Base-by-base conservation (phyloP, 2,888 invertebrate species). In the Desoria tigrina region DNA sequence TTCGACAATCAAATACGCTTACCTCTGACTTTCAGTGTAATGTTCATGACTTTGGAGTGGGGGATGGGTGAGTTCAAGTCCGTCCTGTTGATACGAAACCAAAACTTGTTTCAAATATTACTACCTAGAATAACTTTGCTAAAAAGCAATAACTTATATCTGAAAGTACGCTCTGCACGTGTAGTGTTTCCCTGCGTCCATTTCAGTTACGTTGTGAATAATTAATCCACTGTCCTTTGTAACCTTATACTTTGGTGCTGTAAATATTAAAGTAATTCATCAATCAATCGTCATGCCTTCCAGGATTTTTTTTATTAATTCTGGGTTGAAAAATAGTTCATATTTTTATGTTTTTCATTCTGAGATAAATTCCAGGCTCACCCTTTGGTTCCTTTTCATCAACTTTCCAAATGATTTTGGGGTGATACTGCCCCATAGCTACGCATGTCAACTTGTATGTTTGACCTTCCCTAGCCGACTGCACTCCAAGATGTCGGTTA, bases 21-120 rank as follows among this genome's bases (percentile, higher is more conserved):
- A 76, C 76, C 74, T 65, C 69, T 72, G 37, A 76, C 76, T 72
- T 73, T 74, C 54, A 76, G 62, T 7, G 71, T 68, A 50, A 76
- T 76, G 55, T 72, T 74, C 72, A 74, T 72, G 24, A 65, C 39
- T 57, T 74, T 74, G 42, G 72, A 63, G 60, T 74, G 74, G 1
- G 76, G 76, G 39, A 74, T 68, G 16, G 74, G 74, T 7, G 73
- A 69, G 42, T 68, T 71, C 63, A 74, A 66, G 53, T 74, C 74
- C 67, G 72, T 71, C 11, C 32, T 32, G 32, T 32, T 32, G 32
- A 32, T 4, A 32, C 11, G 11, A 32, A 32, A 11, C 4, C 32
- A n/a, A n/a, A n/a, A n/a, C n/a, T n/a, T n/a, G n/a, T n/a, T n/a
- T n/a, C n/a, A n/a, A n/a, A n/a, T n/a, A n/a, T n/a, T n/a, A n/a